Base-by-base conservation (phyloP, 2,888 invertebrate species). In the Epirrita christyi region DNA sequence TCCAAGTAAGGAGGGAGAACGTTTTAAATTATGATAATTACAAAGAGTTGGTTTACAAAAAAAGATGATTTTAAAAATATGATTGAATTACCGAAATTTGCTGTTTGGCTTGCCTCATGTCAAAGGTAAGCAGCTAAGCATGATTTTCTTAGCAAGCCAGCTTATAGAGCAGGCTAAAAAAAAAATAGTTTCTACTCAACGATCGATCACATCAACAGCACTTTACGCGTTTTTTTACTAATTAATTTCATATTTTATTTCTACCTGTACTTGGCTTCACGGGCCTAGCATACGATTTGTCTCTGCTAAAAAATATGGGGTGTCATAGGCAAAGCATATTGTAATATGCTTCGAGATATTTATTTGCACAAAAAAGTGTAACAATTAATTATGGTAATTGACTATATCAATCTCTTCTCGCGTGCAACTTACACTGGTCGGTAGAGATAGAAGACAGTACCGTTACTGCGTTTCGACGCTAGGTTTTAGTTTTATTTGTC, bases 401-500 rank as follows among this genome's bases (percentile, higher is more conserved):
- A 40, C 7, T 7, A 7, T 6, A 6, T 21, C 13, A 4, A 13
- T 1, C 38, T 7, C 6, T 21, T 10, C 10, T 27, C 36, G 55
- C 47, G 10, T 42, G 6, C 11, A 14, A 1, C 62, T 61, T 55
- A 55, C 45, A 28, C 59, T 44, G 38, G 27, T 7, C 10, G 37
- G 27, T 4, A 4, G 50, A 38, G 42, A 38, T 51, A 46, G 38
- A 21, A 21, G 54, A 44, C 48, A 40, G 36, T 65, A 57, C 67
- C 67, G 67, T 67, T 67, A 65, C 54, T 13, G 45, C 37, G 59
- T 61, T 54, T 53, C 59, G 48, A 34, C 45, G 57, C 45, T 42
- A 42, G 43, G 59, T 55, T 59, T 61, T 56, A 0, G 57, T 67
- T 64, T 68, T 66, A 59, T 69, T 68, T 67, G 63, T 55, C 46